phyloP scores from a whole-genome alignment of 2,797 vertebrate species.

The Pogonophryne albipinna region DNA sequence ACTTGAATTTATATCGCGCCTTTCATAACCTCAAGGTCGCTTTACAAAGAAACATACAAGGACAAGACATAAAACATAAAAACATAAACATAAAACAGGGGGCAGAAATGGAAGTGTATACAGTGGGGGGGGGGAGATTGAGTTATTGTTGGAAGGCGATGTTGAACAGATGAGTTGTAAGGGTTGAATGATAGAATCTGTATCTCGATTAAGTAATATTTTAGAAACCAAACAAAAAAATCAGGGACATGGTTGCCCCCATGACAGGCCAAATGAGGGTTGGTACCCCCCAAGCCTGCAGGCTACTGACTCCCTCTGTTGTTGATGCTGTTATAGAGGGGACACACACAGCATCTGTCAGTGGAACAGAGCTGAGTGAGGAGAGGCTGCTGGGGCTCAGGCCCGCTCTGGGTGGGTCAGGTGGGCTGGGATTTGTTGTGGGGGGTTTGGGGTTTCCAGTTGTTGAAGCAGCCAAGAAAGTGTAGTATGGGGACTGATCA shows the following conservation, averaged over 20 bases:
- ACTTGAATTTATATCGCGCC: too few relatives aligned
- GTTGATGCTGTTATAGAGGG: constrained; percentile 68
- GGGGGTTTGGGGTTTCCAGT: constrained; percentile 27
- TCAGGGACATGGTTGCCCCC: constrained; percentile 52
- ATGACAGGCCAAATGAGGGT: constrained; percentile 72
- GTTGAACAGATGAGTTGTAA: too few relatives aligned
- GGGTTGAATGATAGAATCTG: constrained; percentile 15
- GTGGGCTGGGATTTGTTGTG: constrained; percentile 43
- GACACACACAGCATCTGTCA: constrained; percentile 72
- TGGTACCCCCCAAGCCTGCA: constrained; percentile 67
- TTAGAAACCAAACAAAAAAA: constrained; percentile 11
- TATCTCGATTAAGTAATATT: constrained; percentile 22
- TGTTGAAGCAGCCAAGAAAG: constrained; percentile 27
- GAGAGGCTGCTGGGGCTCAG: constrained; percentile 38
- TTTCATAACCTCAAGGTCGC: too few relatives aligned
- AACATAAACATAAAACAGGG: background rate
- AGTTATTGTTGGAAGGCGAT: too few relatives aligned
- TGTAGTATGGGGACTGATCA: constrained; percentile 29
- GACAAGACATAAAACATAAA: too few relatives aligned
- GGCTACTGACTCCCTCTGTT: constrained; percentile 71
- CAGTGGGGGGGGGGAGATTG: too few relatives aligned
- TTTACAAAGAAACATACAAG: background rate
- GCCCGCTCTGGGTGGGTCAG: constrained; percentile 50
- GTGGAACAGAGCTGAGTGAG: constrained; percentile 55
- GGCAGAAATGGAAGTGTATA: too few relatives aligned